Evolutionary conservation across 1,140 invertebrate species (phyloP), one percentile per base, ranked within the genome.

Genomic region (Drosophila lini): DNA sequence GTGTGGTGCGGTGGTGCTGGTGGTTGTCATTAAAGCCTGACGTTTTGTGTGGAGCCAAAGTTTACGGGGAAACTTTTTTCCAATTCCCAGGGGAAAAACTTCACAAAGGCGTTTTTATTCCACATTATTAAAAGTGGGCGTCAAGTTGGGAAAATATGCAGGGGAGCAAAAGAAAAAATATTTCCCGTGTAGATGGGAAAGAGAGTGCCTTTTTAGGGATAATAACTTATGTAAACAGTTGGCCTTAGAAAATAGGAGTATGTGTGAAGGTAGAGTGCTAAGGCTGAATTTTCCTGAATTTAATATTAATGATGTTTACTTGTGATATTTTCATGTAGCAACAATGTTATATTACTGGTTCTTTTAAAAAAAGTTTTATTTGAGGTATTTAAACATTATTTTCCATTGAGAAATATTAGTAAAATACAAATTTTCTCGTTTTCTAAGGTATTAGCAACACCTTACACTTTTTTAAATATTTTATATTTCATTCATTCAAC

Each of bases 11-110:
- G 38, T 61, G 50, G 16, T 28, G 25, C 19, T 60, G 50, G 22
- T 42, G 68, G 58, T 69, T 68, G 52, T 84, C 64, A 83, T 83
- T 83, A 84, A 84, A 68, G 71, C 58, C 61, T 83, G 64, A 62
- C 70, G 62, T 55, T 57, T 73, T 67, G 73, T 69, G 56, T 32
- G 45, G 44, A 71, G 68, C 67, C 32, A 75, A 83, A 82, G 75
- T 82, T 83, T 71, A 71, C 65, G 65, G 67, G 41, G 45, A 44
- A 82, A 82, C 56, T 68, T 81, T 81, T 62, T 52, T 44, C 57
- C 55, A 44, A 38, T 50, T 44, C 59, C 19, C 31, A 9, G 22
- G 63, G 16, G 48, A 36, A 60, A 63, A 77, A 81, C 47, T 78
- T 78, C 57, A 40, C 42, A 67, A 60, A 71, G 38, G 68, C 60